phyloP scores from a whole-genome alignment of 1,140 invertebrate genomes.

The Nylanderia fulva region DNA sequence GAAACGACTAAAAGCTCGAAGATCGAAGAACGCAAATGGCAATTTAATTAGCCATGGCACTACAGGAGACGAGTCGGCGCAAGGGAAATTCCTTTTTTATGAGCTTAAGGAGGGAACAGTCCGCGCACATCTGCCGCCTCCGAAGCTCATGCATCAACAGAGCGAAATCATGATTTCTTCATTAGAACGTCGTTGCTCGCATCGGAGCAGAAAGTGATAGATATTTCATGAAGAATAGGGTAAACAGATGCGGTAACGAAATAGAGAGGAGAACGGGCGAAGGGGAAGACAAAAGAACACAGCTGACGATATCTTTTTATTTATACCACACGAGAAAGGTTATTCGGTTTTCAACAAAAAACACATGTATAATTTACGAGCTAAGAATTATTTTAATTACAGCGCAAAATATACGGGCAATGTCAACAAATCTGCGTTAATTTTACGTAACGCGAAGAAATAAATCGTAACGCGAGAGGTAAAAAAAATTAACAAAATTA shows the following conservation, averaged over 20 bases:
- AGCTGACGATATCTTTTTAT: slow-evolving; percentile 39
- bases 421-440: slow-evolving; percentile 18
- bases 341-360: not conserved
- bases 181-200: slow-evolving; percentile 69
- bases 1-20: slow-evolving; percentile 43
- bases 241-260: slow-evolving; percentile 63
- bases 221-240: slow-evolving; percentile 73
- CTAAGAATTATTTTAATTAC: slow-evolving; percentile 30
- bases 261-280: not conserved
- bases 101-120: slow-evolving; percentile 37
- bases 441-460: not conserved
- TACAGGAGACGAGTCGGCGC: slow-evolving; percentile 54
- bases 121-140: slow-evolving; percentile 59
- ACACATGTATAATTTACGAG: slow-evolving; percentile 23
- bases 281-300: not conserved
- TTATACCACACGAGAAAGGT: not conserved
- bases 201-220: slow-evolving; percentile 66
- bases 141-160: slow-evolving; percentile 69
- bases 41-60: slow-evolving; percentile 69
- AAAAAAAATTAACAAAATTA: no score
- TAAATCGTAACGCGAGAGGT: not conserved
- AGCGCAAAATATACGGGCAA: not conserved
- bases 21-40: slow-evolving; percentile 63
- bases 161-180: slow-evolving; percentile 73
- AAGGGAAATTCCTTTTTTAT: slow-evolving; percentile 65